Evolutionary conservation across 2,888 invertebrate species (phyloP).

Genomic region (Thyatira batis): DNA sequence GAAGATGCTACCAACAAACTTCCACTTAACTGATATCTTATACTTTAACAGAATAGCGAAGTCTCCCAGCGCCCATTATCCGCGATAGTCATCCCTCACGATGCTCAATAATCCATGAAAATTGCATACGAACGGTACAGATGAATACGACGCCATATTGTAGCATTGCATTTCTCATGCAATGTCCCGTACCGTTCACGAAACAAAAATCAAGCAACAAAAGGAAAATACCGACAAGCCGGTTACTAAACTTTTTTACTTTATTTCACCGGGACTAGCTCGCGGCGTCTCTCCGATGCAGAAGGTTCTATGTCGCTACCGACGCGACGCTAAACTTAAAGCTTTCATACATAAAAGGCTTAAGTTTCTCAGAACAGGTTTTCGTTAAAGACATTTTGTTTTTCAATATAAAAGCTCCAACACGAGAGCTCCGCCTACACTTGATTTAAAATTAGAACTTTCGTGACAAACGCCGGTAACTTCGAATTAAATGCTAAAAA

Average conservation of each 20-base stretch:
- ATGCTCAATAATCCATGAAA: constrained; percentile 50
- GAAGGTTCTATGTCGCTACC: constrained; percentile 69
- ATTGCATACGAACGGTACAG: constrained; percentile 47
- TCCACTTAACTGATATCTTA: no score
- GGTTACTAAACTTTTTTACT: constrained; percentile 80
- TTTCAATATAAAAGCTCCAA: constrained; percentile 78
- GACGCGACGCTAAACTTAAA: constrained; percentile 66
- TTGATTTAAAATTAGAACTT: constrained; percentile 83
- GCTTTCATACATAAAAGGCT: constrained; percentile 76
- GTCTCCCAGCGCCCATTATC: not conserved
- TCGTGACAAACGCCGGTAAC: constrained; percentile 81
- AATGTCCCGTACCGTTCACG: constrained; percentile 78
- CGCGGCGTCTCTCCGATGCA: constrained; percentile 38
- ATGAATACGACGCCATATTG: constrained; percentile 72
- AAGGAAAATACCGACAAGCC: constrained; percentile 79
- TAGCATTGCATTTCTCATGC: constrained; percentile 80
- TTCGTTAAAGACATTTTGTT: constrained; percentile 80
- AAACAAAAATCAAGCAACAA: constrained; percentile 79
- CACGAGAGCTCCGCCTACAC: constrained; percentile 81
- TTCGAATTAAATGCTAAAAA: constrained; percentile 76
- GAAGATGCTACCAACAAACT: constrained; percentile 13
- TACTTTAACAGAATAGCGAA: not conserved
- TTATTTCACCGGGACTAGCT: constrained; percentile 68
- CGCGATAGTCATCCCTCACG: constrained; percentile 20
- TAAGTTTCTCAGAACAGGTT: constrained; percentile 80